Evolutionary conservation across 2,888 invertebrate genomes (phyloP).

Genomic region (Noctua janthe): DNA sequence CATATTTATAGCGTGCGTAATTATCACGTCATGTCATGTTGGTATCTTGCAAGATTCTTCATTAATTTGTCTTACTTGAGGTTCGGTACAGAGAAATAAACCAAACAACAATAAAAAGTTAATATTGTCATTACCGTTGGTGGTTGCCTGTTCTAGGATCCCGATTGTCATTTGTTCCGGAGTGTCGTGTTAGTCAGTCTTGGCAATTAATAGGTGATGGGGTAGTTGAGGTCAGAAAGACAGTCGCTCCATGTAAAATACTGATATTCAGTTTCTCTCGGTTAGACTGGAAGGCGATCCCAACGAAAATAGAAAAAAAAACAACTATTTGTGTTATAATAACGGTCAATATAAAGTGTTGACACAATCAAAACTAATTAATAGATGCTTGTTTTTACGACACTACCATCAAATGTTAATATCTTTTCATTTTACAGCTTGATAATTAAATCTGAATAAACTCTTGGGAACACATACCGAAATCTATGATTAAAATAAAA

Average conservation of each 20-base stretch:
- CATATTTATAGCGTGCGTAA: conserved; percentile 42
- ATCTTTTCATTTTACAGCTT: neutral
- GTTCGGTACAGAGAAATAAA: neutral
- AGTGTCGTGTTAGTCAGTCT: neutral
- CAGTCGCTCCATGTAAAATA: neutral
- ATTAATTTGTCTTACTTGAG: neutral
- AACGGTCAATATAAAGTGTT: neutral
- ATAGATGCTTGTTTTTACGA: neutral
- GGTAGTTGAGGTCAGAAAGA: neutral
- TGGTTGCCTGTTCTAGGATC: neutral
- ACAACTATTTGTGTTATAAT: neutral
- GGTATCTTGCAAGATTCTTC: neutral
- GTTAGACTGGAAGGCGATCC: neutral
- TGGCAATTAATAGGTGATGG: neutral
- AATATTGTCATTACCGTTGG: neutral
- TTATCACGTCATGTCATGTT: conserved; percentile 16
- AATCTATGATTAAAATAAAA: conserved; percentile 1
- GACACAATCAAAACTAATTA: neutral
- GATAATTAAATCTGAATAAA: neutral
- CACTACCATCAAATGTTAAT: too few species aligned
- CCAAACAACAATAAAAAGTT: neutral
- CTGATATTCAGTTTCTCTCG: neutral
- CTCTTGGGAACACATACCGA: neutral
- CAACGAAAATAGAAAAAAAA: neutral
- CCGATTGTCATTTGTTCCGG: neutral